Evolutionary conservation across 2,797 vertebrate species (phyloP), one percentile per base, ranked within the genome.

Genomic region (Astyanax mexicanus): DNA sequence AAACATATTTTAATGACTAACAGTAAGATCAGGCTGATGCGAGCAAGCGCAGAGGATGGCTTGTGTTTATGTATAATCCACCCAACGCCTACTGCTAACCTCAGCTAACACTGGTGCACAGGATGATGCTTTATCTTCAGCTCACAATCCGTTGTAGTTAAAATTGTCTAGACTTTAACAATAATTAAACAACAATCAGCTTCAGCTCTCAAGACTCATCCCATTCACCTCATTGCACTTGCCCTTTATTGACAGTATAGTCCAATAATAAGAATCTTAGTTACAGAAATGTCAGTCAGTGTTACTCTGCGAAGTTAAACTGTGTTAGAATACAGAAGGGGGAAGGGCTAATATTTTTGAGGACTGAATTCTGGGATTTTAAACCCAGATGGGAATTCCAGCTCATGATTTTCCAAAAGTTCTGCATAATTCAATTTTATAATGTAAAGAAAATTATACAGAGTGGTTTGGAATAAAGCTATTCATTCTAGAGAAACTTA

Each of bases 221-320:
- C 6, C 15, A 66, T 32, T 23, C 3, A 3, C 45, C 47, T 66
- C 65, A 82, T 74, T 77, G 78, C 71, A 83, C 78, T 0, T 64
- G 65, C 67, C 75, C 75, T 65, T 54, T 64, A 69, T 19, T 61
- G 5, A 69, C 8, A 29, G 58, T 51, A 40, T 6, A 38, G 25
- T 11, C 17, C 25, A 58, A 15, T 25, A 37, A 35, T 3, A 37
- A 23, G 13, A 47, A 23, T 13, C 29, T 3, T 29, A 35, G 1
- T 17, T 37, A 32, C 4, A 68, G 27, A 32, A 42, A 68, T 6
- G 44, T 67, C 42, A 11, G 15, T 23, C 25, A 47, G 9, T 10
- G 4, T 2, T 32, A 8, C 1, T 12, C 8, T 49, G 13, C 32
- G 9, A 38, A 57, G 15, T 73, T 42, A 10, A 42, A 6, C 45